These are phyloP conservation scores for Pseudoatta argentina DNA, from an alignment of 1,140 invertebrate genomes.

Conservation along the genomic window DNA sequence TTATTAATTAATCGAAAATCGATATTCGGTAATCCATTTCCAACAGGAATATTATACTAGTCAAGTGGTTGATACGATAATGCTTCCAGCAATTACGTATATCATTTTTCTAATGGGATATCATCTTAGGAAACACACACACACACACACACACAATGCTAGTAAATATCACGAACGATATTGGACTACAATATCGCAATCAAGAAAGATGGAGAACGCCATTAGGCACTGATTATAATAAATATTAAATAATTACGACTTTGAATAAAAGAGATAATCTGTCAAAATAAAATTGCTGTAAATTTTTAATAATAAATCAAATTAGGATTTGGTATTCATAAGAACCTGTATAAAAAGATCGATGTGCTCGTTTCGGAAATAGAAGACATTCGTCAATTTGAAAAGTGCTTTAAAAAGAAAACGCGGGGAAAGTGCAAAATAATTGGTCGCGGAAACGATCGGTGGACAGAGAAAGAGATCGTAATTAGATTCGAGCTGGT, in stretches of 20 bases:
- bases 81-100: background rate
- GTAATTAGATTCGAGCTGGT: slow-evolving; percentile 73
- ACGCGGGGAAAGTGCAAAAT: slow-evolving; percentile 20
- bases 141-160: background rate
- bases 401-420: background rate
- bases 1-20: slow-evolving; percentile 31
- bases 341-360: slow-evolving; percentile 2
- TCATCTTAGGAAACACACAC: background rate
- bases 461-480: slow-evolving; percentile 41
- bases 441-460: background rate
- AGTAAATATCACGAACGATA: background rate
- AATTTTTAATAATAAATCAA: background rate
- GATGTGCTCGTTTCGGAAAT: slow-evolving; percentile 35
- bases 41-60: background rate
- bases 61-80: background rate
- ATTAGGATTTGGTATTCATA: slow-evolving; percentile 19
- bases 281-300: background rate
- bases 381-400: slow-evolving; percentile 1
- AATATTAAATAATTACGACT: background rate
- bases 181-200: background rate
- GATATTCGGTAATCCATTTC: slow-evolving; percentile 22
- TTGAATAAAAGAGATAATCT: background rate
- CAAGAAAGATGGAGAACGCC: too few species aligned
- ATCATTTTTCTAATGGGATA: background rate
- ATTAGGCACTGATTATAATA: background rate